Percentiles rank a stretch among this genome's conserved stretches.
Conservation (phyloP, 1,140 invertebrate genomes). For the Lerema accius region DNA sequence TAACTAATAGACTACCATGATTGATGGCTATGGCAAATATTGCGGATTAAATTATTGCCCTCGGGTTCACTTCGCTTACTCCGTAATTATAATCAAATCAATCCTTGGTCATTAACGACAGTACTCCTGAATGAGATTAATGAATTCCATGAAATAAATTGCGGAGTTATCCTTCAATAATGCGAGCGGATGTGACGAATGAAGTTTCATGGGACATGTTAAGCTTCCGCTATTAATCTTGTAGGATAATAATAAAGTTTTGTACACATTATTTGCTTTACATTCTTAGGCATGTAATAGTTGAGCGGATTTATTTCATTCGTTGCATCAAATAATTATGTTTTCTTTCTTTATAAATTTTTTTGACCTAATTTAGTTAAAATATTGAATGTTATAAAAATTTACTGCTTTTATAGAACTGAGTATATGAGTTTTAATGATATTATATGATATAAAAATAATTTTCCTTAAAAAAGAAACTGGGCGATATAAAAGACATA, state of each 20-base stretch:
- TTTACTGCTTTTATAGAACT: too few species aligned
- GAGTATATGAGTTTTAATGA: too few species aligned
- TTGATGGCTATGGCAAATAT: conserved; percentile 51
- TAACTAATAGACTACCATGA: conserved; percentile 67
- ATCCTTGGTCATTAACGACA: conserved; percentile 45
- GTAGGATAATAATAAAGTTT: conserved; percentile 57
- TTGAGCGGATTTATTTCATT: too few species aligned
- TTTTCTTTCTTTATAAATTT: too few species aligned
- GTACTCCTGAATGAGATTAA: conserved; percentile 39
- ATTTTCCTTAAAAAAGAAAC: too few species aligned
- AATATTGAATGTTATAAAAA: too few species aligned
- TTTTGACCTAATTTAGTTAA: too few species aligned
- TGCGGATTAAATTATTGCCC: conserved; percentile 47
- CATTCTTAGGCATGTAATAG: too few species aligned
- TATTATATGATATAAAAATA: too few species aligned
- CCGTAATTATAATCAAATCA: conserved; percentile 64
- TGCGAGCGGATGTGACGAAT: conserved; percentile 68
- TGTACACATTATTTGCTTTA: too few species aligned
- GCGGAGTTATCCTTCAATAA: conserved; percentile 47
- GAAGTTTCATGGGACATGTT: conserved; percentile 57
- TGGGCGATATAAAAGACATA: too few species aligned
- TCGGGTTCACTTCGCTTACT: conserved; percentile 37
- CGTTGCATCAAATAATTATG: too few species aligned
- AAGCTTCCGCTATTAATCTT: conserved; percentile 74
- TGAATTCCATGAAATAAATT: conserved; percentile 39